Base-by-base conservation (phyloP, 2,888 invertebrate genomes). In the Alentia gelatinosa region DNA sequence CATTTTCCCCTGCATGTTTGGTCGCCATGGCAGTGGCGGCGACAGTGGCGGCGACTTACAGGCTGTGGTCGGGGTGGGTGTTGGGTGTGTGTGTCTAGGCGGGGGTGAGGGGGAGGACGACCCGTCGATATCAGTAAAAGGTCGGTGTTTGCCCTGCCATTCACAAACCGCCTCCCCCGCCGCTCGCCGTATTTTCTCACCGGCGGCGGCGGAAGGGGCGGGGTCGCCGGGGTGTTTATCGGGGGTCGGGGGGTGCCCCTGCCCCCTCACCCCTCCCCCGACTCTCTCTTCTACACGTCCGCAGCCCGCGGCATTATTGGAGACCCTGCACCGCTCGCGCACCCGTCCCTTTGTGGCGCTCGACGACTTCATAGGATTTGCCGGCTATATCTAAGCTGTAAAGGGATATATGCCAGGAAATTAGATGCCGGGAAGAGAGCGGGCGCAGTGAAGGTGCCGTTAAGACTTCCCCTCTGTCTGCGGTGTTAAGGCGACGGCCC, bases 71-170 rank as follows among this genome's bases (percentile, higher is more conserved):
- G 19, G 56, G 56, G 19, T 56, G 56, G 56, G 56, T 3, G n/a
- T 19, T 19, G n/a, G 9, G 56, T 1, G 12, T n/a, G 56, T 1
- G 12, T 19, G 19, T 26, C n/a, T 5, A 35, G 30, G 26, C 83
- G 3, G 40, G 35, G 35, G 19, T 23, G 86, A 1, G 30, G 40
- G 86, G 26, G 5, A 33, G 30, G 50, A n/a, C 50, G 42, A 1
- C 86, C 26, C 47, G 86, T 86, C 86, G 86, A 86, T 86, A 86
- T 33, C 86, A 50, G 42, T 86, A 86, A 86, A 86, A 47, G 86
- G 86, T 5, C 35, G 12, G 12, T 86, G 86, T 86, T 86, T 42
- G 50, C 86, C 23, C 30, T 47, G 47, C 50, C 86, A 86, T 79
- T 79, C 79, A 79, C 79, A 79, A 79, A 39, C 79, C 37, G 79